Conservation (phyloP, 2,888 invertebrate genomes). For the Drosophila sordidula region DNA sequence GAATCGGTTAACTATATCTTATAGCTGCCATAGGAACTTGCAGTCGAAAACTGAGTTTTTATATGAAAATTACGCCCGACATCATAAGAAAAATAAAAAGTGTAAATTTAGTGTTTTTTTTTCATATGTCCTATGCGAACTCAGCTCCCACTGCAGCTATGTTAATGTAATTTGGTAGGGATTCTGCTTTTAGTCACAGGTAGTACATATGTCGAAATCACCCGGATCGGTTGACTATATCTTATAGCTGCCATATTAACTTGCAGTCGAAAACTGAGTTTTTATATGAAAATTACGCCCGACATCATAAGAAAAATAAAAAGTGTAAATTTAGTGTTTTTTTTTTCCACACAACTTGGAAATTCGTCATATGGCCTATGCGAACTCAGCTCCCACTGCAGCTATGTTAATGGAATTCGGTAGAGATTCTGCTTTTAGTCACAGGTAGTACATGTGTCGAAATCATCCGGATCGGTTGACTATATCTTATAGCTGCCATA, state of each 20-base stretch:
- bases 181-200: background rate
- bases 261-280: background rate
- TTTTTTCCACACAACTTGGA: background rate
- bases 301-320: too few relatives aligned
- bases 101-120: background rate
- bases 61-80: too few relatives aligned
- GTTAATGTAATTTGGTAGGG: background rate
- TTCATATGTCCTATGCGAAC: background rate
- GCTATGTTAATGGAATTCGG: background rate
- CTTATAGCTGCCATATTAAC: background rate
- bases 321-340: background rate
- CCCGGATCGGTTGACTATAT: background rate
- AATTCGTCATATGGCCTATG: background rate
- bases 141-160: background rate
- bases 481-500: background rate
- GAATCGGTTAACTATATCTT: background rate
- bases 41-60: background rate
- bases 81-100: background rate
- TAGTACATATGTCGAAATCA: background rate
- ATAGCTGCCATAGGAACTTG: background rate
- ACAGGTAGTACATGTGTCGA: background rate
- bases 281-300: too few relatives aligned
- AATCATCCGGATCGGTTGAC: background rate
- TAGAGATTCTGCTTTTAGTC: background rate
- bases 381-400: conserved; percentile 1